Percentiles rank a stretch among this genome's conserved stretches.
Conservation (phyloP, 2,888 invertebrate species). For the Cantharis rustica region DNA sequence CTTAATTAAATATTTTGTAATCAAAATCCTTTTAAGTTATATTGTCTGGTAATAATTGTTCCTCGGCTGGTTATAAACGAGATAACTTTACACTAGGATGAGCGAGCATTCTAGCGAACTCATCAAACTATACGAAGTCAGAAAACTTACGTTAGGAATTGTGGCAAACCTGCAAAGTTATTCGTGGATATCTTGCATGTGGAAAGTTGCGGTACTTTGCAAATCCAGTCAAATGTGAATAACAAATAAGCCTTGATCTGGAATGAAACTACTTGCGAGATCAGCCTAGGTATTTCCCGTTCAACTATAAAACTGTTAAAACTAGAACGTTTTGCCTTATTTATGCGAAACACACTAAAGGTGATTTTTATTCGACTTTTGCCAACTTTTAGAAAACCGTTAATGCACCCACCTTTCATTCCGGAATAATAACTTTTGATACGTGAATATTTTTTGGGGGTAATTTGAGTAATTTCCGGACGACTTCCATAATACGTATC, state of each 20-base stretch:
- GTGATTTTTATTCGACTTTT: slow-evolving; percentile 43
- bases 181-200: slow-evolving; percentile 46
- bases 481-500: slow-evolving; percentile 7
- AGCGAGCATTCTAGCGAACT: slow-evolving; percentile 33
- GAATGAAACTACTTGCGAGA: slow-evolving; percentile 45
- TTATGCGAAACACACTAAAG: slow-evolving; percentile 41
- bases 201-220: slow-evolving; percentile 49
- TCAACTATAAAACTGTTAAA: slow-evolving; percentile 49
- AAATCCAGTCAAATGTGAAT: slow-evolving; percentile 50
- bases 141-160: slow-evolving; percentile 43
- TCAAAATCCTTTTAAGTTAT: slow-evolving; percentile 23
- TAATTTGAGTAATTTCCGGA: slow-evolving; percentile 25
- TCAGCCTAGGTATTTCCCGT: slow-evolving; percentile 39
- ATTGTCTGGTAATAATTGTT: slow-evolving; percentile 25
- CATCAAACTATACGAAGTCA: slow-evolving; percentile 39
- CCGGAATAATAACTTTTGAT: slow-evolving; percentile 32
- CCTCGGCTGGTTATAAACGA: slow-evolving; percentile 30
- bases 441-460: slow-evolving; percentile 10
- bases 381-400: slow-evolving; percentile 42
- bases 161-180: slow-evolving; percentile 40
- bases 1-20: slow-evolving; percentile 15
- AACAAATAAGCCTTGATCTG: slow-evolving; percentile 46
- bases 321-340: slow-evolving; percentile 50
- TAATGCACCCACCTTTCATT: slow-evolving; percentile 39
- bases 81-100: slow-evolving; percentile 34